These are phyloP conservation scores for Cheilosia scutellata DNA, from an alignment of 2,888 invertebrate genomes.

Conservation along the genomic window DNA sequence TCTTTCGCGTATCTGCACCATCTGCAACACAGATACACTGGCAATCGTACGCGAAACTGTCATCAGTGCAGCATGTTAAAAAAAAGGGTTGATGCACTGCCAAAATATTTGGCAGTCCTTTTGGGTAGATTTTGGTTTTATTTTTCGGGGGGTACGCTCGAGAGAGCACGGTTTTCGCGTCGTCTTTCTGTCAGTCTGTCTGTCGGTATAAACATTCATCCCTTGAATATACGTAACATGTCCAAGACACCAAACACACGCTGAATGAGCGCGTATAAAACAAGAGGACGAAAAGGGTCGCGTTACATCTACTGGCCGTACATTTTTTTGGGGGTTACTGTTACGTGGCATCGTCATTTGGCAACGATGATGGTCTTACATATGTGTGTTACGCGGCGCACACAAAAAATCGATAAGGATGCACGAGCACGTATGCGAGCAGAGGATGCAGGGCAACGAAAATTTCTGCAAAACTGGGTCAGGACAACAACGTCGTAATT, in stretches of 20 bases:
- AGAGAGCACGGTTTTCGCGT: slow-evolving; percentile 41
- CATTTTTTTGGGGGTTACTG: slow-evolving; percentile 61
- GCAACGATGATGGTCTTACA: slow-evolving; percentile 44
- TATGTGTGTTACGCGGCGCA: slow-evolving; percentile 54
- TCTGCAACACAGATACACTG: slow-evolving; percentile 46
- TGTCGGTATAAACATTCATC: slow-evolving; percentile 31
- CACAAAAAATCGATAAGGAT: slow-evolving; percentile 69
- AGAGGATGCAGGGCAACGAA: slow-evolving; percentile 68
- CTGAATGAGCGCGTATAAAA: slow-evolving; percentile 22
- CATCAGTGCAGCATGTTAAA: slow-evolving; percentile 49
- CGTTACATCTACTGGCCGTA: slow-evolving; percentile 29
- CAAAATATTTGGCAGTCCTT: slow-evolving; percentile 58
- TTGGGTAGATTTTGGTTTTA: slow-evolving; percentile 6
- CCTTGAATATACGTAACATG: slow-evolving; percentile 52
- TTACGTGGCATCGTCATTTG: slow-evolving; percentile 65
- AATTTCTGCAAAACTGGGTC: slow-evolving; percentile 59
- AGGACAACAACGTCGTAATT: slow-evolving; percentile 61
- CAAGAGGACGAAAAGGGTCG: slow-evolving; percentile 38
- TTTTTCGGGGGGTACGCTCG: slow-evolving; percentile 35
- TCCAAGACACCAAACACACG: slow-evolving; percentile 43
- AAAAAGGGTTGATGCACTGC: slow-evolving; percentile 63
- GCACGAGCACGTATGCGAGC: slow-evolving; percentile 16
- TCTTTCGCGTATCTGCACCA: slow-evolving; percentile 36
- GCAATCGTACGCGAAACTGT: slow-evolving; percentile 59
- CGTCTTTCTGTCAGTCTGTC: slow-evolving; percentile 37